phyloP scores from a whole-genome alignment of 2,888 invertebrate genomes.

The Agrotis exclamationis region DNA sequence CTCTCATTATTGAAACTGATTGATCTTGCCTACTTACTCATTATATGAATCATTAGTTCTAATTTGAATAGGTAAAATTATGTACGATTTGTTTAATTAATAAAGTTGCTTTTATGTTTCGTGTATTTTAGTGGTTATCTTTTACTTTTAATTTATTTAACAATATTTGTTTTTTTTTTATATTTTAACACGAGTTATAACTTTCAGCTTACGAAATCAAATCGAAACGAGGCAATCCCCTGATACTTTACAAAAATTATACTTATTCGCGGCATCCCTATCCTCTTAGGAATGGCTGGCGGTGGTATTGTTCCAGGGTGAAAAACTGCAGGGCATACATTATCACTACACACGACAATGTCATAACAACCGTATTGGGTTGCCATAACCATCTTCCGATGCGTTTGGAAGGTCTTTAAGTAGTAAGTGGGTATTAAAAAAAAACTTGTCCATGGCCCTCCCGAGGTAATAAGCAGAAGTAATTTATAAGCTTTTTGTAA shows the following conservation, averaged over 20 bases:
- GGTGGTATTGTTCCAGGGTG: conserved; percentile 84
- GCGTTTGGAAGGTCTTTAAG: not conserved
- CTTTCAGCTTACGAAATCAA: conserved; percentile 69
- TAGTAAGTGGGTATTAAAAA: not conserved
- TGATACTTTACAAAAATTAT: conserved; percentile 78
- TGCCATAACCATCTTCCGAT: conserved; percentile 72
- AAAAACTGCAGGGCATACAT: conserved; percentile 80
- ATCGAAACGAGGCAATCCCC: conserved; percentile 77
- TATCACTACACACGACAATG: conserved; percentile 73
- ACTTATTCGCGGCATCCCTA: conserved; percentile 81
- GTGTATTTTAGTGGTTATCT: conserved; percentile 10
- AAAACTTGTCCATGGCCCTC: not conserved
- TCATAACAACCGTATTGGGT: conserved; percentile 69
- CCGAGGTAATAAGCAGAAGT: too few species aligned
- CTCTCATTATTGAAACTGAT: conserved; percentile 74
- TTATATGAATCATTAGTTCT: not conserved
- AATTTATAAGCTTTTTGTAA: conserved; percentile 4
- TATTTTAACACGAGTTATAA: conserved; percentile 27
- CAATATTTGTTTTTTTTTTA: not conserved
- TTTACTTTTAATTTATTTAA: not conserved
- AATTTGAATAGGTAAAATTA: conserved; percentile 13
- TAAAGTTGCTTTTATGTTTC: conserved; percentile 22
- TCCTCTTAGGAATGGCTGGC: conserved; percentile 77
- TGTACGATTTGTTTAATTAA: conserved; percentile 18
- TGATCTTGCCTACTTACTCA: conserved; percentile 42